These are phyloP conservation scores for Boleophthalmus pectinirostris DNA, from an alignment of 2,113 vertebrate species.

Conservation along the genomic window DNA sequence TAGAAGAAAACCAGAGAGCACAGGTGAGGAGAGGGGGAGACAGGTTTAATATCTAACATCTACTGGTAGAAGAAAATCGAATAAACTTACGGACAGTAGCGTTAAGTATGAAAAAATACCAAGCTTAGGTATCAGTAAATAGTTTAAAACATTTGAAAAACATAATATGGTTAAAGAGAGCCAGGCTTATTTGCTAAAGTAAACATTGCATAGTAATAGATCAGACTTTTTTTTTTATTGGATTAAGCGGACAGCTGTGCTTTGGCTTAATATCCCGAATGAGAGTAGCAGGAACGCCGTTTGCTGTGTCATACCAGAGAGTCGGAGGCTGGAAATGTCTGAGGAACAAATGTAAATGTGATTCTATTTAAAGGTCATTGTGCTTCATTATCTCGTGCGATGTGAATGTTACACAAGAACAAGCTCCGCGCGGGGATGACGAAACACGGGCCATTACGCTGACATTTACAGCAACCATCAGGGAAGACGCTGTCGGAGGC, in stretches of 20 bases:
- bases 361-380: slow-evolving; percentile 1
- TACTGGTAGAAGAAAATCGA: too few relatives aligned
- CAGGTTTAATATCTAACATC: too few relatives aligned
- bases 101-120: too few relatives aligned
- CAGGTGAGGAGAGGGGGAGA: too few relatives aligned
- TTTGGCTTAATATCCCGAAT: not conserved
- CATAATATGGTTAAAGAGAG: too few relatives aligned
- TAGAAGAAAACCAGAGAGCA: too few relatives aligned
- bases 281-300: not conserved
- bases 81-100: too few relatives aligned
- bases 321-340: not conserved
- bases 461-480: not conserved
- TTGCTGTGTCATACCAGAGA: not conserved
- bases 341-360: slow-evolving; percentile 11
- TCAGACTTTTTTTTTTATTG: not conserved
- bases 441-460: not conserved
- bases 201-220: not conserved
- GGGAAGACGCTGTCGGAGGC: not conserved
- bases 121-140: too few relatives aligned
- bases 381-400: slow-evolving; percentile 4
- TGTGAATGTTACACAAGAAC: slow-evolving; percentile 1
- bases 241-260: not conserved
- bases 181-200: not conserved
- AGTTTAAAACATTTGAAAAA: too few relatives aligned
- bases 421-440: not conserved